A percentile compares a stretch with the other conserved stretches of the same genome.
These are phyloP conservation scores for Lasioglossum marginatum DNA, from an alignment of 2,888 invertebrate species.

Conservation along the genomic window DNA sequence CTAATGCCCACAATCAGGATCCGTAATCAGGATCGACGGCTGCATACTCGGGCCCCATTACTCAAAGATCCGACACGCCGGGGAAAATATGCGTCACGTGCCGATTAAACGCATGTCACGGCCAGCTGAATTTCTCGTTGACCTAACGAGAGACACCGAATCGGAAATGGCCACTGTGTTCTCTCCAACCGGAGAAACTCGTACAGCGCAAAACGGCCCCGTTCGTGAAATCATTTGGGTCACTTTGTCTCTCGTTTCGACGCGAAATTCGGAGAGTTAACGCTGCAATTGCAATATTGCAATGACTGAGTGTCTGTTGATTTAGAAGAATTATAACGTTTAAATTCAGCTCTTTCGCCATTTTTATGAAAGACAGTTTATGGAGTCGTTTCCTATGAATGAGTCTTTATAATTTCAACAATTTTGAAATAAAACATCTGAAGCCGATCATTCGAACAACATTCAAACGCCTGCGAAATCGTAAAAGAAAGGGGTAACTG, in stretches of 20 bases:
- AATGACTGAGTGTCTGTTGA: no score
- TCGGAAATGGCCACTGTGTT: neutral
- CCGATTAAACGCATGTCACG: slow-evolving; percentile 58
- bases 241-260: neutral
- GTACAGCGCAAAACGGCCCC: neutral
- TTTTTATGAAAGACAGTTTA: no score
- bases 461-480: no score
- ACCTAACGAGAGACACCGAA: neutral
- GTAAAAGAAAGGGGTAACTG: neutral
- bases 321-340: no score
- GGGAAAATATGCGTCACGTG: slow-evolving; percentile 51
- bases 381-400: no score
- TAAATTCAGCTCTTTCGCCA: no score
- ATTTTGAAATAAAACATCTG: no score
- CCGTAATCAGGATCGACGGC: slow-evolving; percentile 60
- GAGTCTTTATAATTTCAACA: no score
- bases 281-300: neutral
- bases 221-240: neutral
- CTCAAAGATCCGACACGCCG: slow-evolving; percentile 59
- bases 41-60: slow-evolving; percentile 54
- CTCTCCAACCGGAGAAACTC: neutral
- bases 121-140: slow-evolving; percentile 38
- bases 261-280: neutral
- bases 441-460: no score
- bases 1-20: slow-evolving; percentile 64